Evolutionary conservation across 1,140 invertebrate species (phyloP), one percentile per base, ranked within the genome.

Genomic region (Drosophila insularis): DNA sequence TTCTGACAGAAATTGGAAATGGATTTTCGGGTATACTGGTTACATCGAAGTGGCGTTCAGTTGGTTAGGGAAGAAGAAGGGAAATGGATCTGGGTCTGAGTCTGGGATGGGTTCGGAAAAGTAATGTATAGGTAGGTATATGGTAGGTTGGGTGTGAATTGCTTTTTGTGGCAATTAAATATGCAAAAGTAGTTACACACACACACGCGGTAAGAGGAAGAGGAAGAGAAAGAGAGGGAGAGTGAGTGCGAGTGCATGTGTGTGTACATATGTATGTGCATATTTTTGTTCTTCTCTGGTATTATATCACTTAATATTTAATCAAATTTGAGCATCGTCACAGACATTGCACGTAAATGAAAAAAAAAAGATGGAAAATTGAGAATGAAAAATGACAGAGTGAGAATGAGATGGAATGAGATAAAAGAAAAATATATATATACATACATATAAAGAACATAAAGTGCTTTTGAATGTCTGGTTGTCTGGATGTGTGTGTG

Each of bases 221-320:
- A 19, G n/a, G n/a, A n/a, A n/a, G 1, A 19, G 3, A n/a, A 4
- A 40, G 2, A 19, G 58, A n/a, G 10, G 19, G 17, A 43, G 35
- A 4, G n/a, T 6, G 56, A 19, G 17, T 37, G 31, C 5, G 27
- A 10, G 32, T 5, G 32, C 32, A 35, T 35, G 32, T 35, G 35
- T 37, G 35, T 37, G 35, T 37, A n/a, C 46, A 2, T 54, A 19
- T 64, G 39, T 43, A 13, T 60, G 63, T 6, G 17, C 17, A 50
- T 50, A 50, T 50, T 50, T 50, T 50, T 50, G 17, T 50, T 50
- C 43, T 50, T 17, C 72, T 54, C 72, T 39, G 58, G 64, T 65
- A 81, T 67, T 71, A 81, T 81, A 81, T 87, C 74, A 85, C 81
- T 85, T 87, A 85, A 81, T 78, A 86, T 86, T 86, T 86, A 85